Evolutionary conservation across 2,113 vertebrate genomes (phyloP).

Genomic region (Numida meleagris): DNA sequence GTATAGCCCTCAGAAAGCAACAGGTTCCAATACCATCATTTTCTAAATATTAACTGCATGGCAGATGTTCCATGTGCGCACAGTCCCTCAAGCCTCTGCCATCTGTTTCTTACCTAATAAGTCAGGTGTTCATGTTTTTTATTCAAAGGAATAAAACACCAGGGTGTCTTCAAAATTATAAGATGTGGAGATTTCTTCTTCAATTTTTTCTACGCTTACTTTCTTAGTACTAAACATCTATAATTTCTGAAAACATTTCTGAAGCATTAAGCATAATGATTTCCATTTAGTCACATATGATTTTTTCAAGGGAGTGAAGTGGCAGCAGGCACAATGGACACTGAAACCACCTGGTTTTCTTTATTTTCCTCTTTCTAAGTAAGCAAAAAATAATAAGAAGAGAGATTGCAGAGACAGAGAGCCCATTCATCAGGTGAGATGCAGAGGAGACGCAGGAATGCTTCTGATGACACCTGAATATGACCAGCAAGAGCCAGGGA

Average conservation of each 20-base stretch:
- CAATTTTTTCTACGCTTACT: background rate
- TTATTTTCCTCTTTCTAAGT: background rate
- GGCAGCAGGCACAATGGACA: background rate
- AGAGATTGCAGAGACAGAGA: conserved; percentile 9
- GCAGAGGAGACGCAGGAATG: background rate
- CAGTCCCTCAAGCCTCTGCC: background rate
- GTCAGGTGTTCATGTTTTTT: conserved; percentile 1
- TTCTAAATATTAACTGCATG: background rate
- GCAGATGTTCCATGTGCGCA: background rate
- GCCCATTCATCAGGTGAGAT: background rate
- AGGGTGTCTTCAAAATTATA: background rate
- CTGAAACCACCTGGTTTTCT: conserved; percentile 31
- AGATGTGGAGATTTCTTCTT: background rate
- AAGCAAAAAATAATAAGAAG: conserved; percentile 19
- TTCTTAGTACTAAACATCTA: background rate
- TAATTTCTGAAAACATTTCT: background rate
- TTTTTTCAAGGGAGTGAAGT: background rate
- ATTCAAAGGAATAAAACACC: background rate
- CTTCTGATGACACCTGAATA: background rate
- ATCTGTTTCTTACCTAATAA: conserved; percentile 12
- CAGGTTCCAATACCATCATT: background rate
- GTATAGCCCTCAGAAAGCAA: background rate
- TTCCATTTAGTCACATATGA: background rate
- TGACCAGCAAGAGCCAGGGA: background rate
- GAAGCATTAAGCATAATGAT: background rate